Percentiles rank a stretch among this genome's conserved stretches.
Conservation (phyloP, 2,113 vertebrate species). For the Tupaia tana region DNA sequence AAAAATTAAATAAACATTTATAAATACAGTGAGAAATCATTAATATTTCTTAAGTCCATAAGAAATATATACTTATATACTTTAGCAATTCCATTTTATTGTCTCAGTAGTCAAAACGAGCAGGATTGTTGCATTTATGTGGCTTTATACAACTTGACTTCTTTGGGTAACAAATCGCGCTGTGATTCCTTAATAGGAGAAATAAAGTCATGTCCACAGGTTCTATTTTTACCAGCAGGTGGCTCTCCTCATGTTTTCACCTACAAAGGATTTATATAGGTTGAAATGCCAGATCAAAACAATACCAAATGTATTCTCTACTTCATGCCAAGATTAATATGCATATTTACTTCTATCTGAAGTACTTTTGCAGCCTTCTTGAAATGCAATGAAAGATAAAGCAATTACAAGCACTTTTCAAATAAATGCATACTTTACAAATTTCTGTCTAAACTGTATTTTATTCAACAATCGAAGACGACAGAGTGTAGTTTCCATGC, state of each 20-base stretch:
- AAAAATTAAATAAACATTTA: no score
- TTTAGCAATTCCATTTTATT: neutral
- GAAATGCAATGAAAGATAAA: constrained; percentile 17
- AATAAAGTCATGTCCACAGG: neutral
- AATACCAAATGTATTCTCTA: neutral
- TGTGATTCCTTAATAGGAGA: neutral
- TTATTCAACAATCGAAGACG: neutral
- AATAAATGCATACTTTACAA: neutral
- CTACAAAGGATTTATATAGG: neutral
- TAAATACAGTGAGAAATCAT: neutral
- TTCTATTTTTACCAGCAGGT: neutral
- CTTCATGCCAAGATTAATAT: constrained; percentile 6
- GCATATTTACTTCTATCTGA: neutral
- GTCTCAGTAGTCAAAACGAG: neutral
- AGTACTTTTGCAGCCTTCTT: neutral
- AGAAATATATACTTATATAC: neutral
- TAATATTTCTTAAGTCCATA: neutral
- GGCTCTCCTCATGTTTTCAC: neutral
- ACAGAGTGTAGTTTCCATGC: neutral
- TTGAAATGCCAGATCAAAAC: constrained; percentile 23
- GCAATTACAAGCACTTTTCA: constrained; percentile 32
- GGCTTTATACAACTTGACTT: neutral
- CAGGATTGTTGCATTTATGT: neutral
- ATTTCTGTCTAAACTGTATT: neutral
- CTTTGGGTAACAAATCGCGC: neutral